phyloP scores from a whole-genome alignment of 2,113 vertebrate species.

The Gnathonemus longibarbis region DNA sequence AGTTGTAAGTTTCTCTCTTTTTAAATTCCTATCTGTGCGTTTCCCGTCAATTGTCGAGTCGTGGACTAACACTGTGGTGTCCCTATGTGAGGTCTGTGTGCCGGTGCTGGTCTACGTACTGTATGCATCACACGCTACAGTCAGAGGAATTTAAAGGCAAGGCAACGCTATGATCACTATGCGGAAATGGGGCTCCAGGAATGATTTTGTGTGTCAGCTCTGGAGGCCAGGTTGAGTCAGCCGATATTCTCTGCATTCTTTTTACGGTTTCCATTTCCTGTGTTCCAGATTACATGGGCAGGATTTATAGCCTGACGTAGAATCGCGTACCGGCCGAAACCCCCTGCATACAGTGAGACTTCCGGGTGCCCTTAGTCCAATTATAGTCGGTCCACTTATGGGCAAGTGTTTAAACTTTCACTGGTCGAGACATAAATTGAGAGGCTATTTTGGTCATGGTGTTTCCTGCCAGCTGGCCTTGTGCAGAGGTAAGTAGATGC shows the following conservation, averaged over 20 bases:
- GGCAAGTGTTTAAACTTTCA: not conserved
- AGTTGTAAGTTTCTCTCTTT: slow-evolving; percentile 63
- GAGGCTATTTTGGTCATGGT: slow-evolving; percentile 47
- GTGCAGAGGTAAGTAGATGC: slow-evolving; percentile 48
- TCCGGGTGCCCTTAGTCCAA: not conserved
- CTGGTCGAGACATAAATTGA: slow-evolving; percentile 28
- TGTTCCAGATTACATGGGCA: not conserved
- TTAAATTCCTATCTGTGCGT: slow-evolving; percentile 12
- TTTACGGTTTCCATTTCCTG: not conserved
- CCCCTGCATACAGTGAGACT: too few species aligned
- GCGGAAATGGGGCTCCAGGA: not conserved
- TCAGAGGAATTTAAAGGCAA: not conserved
- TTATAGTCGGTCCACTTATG: not conserved
- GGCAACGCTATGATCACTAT: not conserved
- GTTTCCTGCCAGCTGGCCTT: slow-evolving; percentile 58
- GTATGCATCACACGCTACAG: not conserved
- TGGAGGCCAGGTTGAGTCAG: not conserved
- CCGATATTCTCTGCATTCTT: not conserved
- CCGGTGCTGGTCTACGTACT: not conserved
- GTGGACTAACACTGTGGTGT: not conserved
- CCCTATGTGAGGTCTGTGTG: not conserved
- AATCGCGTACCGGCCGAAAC: too few species aligned
- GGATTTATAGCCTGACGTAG: not conserved
- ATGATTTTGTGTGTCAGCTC: not conserved
- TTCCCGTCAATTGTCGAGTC: not conserved